Conservation (phyloP, 2,113 vertebrate genomes). For the Serilophus lunatus region DNA sequence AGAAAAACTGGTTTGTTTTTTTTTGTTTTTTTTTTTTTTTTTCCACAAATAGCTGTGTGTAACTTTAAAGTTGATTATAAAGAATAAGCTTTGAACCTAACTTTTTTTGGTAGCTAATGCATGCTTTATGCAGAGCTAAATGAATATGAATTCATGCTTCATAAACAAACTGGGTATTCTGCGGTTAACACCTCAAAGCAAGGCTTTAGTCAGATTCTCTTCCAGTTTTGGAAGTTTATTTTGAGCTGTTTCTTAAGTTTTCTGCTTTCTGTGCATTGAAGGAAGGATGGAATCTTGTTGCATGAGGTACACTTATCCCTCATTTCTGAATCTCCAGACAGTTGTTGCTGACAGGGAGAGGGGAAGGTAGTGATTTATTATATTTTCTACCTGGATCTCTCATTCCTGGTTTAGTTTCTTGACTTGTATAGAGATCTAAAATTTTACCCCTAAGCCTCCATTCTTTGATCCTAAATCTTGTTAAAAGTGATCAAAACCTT, state of each 20-base stretch:
- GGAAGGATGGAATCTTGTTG: background rate
- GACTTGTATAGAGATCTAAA: background rate
- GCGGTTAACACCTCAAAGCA: background rate
- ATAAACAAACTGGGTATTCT: background rate
- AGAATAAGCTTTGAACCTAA: background rate
- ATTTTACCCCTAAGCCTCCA: background rate
- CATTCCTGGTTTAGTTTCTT: background rate
- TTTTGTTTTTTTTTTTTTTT: too few species aligned
- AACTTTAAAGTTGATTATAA: background rate
- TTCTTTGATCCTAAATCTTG: background rate
- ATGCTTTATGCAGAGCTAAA: background rate
- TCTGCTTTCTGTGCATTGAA: background rate
- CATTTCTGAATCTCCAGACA: background rate
- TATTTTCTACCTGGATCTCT: background rate
- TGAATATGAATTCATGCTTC: background rate
- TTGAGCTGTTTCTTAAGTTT: background rate
- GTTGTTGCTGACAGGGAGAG: background rate
- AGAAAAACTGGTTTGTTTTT: background rate
- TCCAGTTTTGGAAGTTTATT: background rate
- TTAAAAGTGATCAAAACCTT: background rate
- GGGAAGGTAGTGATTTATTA: background rate
- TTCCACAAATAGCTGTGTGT: background rate
- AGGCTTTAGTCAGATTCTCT: background rate
- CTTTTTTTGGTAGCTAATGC: background rate
- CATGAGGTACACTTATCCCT: background rate